Evolutionary conservation across 35 echinoderm and acorn worm species (phyloP), one percentile per base, ranked within the genome.

Genomic region (Heliocidaris erythrogramma): DNA sequence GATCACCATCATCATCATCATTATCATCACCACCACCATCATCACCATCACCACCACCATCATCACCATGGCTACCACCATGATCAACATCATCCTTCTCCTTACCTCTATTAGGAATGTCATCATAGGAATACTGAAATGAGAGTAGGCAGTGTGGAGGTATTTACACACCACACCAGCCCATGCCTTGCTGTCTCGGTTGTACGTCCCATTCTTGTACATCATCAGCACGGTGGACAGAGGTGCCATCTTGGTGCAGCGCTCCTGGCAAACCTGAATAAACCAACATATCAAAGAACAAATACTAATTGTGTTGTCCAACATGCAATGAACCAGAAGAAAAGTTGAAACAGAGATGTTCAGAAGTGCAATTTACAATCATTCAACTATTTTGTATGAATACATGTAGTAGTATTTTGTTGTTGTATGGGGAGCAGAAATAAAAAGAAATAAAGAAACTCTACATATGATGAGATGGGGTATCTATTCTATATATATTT

Each of bases 101-200:
- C 86, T 93, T 94, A 97, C 98, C 98, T 99, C 98, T 48, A 99
- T 97, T 47, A 99, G 90, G 94, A 99, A 99, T 32, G 98, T 99
- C 96, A 99, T 97, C 98, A 99, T 99, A 16, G 97, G 92, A 31
- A 97, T 99, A 49, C 98, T 99, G 86, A 97, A 97, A 47, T 99
- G 98, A 11, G 95, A 96, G 96, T 97, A 99, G 5, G 96, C 97
- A n/a, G 95, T 94, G 78, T 99, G 98, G 13, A 99, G 95, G 88
- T 99, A 99, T 48, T 97, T 97, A 86, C 98, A 99, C 8, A 99
- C 98, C 13, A 97, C 98, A 61, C 96, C 95, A 10, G 97, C 96
- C 98, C 98, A 97, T 2, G 93, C 95, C 50, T 96, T 94, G 88
- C 96, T 94, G 65, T 97, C 94, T 49, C 96, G 95, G 52, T 94